Percentiles rank a stretch among this genome's conserved stretches.
Evolutionary conservation across 2,797 vertebrate species (phyloP).

Genomic region (Meriones psammophilus): DNA sequence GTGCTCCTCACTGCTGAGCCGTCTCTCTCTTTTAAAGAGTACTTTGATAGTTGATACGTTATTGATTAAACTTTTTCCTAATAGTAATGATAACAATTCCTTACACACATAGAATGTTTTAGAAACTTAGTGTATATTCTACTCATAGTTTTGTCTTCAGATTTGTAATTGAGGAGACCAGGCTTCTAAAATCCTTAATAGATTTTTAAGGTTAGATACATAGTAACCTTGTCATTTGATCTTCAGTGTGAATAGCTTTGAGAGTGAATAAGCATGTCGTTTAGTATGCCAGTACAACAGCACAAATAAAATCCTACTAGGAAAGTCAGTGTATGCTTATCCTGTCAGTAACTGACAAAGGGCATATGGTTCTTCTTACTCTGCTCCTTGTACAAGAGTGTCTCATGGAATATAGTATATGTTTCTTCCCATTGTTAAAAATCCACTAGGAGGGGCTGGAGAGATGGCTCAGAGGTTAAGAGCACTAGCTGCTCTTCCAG

Average conservation of each 20-base stretch:
- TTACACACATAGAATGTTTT: background rate
- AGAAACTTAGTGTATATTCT: conserved; percentile 2
- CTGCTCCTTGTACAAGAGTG: background rate
- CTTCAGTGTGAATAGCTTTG: conserved; percentile 19
- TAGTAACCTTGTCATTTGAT: background rate
- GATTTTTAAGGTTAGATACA: conserved; percentile 13
- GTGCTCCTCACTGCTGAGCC: background rate
- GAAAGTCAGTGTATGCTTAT: background rate
- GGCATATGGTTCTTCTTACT: background rate
- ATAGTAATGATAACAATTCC: background rate
- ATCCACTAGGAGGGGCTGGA: background rate
- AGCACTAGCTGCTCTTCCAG: too few species aligned
- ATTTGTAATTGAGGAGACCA: conserved; percentile 33
- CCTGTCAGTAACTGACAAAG: background rate
- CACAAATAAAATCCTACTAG: background rate
- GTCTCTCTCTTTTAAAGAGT: background rate
- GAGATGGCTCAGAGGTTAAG: too few species aligned
- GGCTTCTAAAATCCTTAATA: conserved; percentile 29
- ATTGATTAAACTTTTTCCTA: conserved; percentile 31
- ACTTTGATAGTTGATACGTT: conserved; percentile 14
- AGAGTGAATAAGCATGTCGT: background rate
- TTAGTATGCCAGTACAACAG: background rate
- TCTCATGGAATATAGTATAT: background rate
- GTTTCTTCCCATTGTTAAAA: background rate
- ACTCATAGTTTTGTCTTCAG: conserved; percentile 29